Conservation (phyloP, 2,113 vertebrate species). For the Rhinoderma darwinii region DNA sequence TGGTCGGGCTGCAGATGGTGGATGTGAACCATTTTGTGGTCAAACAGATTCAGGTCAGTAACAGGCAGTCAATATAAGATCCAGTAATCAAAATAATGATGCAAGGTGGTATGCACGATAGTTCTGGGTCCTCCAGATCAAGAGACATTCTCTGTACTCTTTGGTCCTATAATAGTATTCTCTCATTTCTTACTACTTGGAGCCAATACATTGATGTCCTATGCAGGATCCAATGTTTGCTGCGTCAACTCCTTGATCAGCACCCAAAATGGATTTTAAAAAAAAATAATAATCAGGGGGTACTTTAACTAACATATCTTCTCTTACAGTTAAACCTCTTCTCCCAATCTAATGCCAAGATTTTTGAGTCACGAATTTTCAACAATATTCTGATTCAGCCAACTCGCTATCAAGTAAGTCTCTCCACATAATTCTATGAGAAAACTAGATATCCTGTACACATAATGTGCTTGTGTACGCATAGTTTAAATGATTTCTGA, state of each 20-base stretch:
- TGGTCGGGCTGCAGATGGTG: too few relatives aligned
- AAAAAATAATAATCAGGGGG: not conserved
- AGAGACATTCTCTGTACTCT: not conserved
- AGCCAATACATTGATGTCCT: too few relatives aligned
- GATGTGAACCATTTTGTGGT: too few relatives aligned
- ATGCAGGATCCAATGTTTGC: too few relatives aligned
- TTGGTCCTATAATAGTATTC: too few relatives aligned
- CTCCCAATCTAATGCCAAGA: conserved; percentile 83
- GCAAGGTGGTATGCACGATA: not conserved
- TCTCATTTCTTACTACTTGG: too few relatives aligned
- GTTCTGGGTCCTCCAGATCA: not conserved
- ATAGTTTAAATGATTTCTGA: not conserved
- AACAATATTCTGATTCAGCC: conserved; percentile 89
- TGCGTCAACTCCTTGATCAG: too few relatives aligned
- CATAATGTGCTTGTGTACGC: not conserved
- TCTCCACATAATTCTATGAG: not conserved
- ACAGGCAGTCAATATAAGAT: too few relatives aligned
- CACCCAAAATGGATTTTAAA: not conserved
- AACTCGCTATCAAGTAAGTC: conserved; percentile 85
- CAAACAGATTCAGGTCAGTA: too few relatives aligned
- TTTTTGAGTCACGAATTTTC: conserved; percentile 86
- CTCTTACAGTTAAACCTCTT: conserved; percentile 85
- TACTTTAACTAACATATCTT: conserved; percentile 65
- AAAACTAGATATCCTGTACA: not conserved
- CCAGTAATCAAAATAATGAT: too few relatives aligned